Base-by-base conservation (phyloP, 2,797 vertebrate genomes). In the Denticeps clupeoides region DNA sequence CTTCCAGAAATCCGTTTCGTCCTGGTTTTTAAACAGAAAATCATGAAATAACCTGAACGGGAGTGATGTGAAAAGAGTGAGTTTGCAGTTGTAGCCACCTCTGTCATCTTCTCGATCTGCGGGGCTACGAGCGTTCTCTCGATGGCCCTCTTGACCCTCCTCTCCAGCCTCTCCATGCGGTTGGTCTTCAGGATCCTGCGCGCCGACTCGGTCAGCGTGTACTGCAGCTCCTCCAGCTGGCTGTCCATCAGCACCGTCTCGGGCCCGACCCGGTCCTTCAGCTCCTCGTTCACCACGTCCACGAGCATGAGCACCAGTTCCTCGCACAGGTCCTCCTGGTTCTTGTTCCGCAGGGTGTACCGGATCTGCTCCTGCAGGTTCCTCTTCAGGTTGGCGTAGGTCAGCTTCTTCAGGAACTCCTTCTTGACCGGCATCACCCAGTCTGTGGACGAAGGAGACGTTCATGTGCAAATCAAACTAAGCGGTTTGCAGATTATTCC, bases 401-500 rank as follows among this genome's bases (percentile, higher is more conserved):
- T 84, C 59, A 87, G 65, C 57, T 85, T 87, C 71, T 83, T 84
- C 56, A 85, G 55, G 69, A 87, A 85, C 63, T 77, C 80, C 1
- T 19, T 25, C 68, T 81, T 82, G 7, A 87, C 79, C 0, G 79
- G 80, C 3, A 1, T 0, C 12, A 85, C 76, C 84, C 84, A 87
- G 2, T 76, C 84, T 85, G 44, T 16, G 5, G 12, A 2, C 12
- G 13, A 27, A 51, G 18, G 21, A 28, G 5, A 3, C n/a, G n/a
- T n/a, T n/a, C n/a, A n/a, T n/a, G n/a, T n/a, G n/a, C n/a, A n/a
- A n/a, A n/a, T n/a, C n/a, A n/a, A n/a, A n/a, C n/a, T n/a, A n/a
- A n/a, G n/a, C n/a, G n/a, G n/a, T n/a, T n/a, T n/a, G n/a, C n/a
- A n/a, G n/a, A n/a, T n/a, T n/a, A n/a, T n/a, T n/a, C n/a, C n/a